Base-by-base conservation (phyloP, 2,888 invertebrate genomes). In the Pristionchus exspectatus region DNA sequence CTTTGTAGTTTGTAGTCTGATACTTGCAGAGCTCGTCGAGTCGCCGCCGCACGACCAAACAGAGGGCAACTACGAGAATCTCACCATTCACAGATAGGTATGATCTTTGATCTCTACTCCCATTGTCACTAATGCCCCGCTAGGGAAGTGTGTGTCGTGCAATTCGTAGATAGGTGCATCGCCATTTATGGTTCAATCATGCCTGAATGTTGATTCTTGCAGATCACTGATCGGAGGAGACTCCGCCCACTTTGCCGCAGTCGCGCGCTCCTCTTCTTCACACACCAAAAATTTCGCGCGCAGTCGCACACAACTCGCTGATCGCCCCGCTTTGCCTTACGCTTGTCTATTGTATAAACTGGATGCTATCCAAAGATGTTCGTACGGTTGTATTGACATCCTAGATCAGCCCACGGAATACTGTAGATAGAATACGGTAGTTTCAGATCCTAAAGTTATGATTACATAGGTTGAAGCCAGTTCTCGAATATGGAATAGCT, bases 271-370 rank as follows among this genome's bases (percentile, higher is more conserved):
- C 63, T 63, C 63, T n/a, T 63, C 63, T 63, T 63, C 63, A 24
- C 63, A 63, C 63, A 63, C 63, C 63, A 63, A 63, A 63, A 63
- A 63, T 63, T 63, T 63, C 63, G 63, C 63, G 63, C 63, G n/a
- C 63, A 63, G 63, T 63, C 63, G 63, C 63, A 63, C 63, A 63
- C 63, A 63, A 63, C 63, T 63, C 63, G 63, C 63, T 63, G 63
- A 63, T 63, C 63, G n/a, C 1, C 63, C 63, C 63, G 7, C n/a
- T 24, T 63, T n/a, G 24, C 63, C 63, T 63, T 24, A n/a, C 63
- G 63, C 63, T 24, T 63, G n/a, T 63, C 63, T 63, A 63, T 63
- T n/a, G 63, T n/a, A 63, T 63, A 63, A 63, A 63, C 63, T 24
- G 24, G 63, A 63, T 63, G 63, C 0, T n/a, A n/a, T 63, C 63